phyloP scores from a whole-genome alignment of 2,888 invertebrate species.

The Parapristionchus giblindavisi region DNA sequence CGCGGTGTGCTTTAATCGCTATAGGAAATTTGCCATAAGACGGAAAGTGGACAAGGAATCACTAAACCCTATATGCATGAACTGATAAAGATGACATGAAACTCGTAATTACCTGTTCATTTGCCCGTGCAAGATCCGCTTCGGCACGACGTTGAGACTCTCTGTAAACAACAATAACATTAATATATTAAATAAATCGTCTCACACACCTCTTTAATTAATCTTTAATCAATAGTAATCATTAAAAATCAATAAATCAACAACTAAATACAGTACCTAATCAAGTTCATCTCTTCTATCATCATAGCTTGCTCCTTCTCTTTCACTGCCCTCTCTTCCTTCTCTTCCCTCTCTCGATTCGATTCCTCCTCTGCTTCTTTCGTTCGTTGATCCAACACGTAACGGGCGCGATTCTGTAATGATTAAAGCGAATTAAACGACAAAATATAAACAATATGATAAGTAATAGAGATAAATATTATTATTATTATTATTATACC shows the following conservation, averaged over 20 bases:
- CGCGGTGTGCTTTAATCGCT: no score
- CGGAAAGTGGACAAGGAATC: no score
- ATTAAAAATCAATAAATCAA: not conserved
- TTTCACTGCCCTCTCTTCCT: slow-evolving; percentile 17
- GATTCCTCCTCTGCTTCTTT: slow-evolving; percentile 20
- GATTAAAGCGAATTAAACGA: not conserved
- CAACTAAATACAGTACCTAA: not conserved
- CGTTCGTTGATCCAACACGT: slow-evolving; percentile 31
- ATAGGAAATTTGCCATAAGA: no score
- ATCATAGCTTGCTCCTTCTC: slow-evolving; percentile 1
- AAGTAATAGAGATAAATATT: no score
- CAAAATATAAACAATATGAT: no score
- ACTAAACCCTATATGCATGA: no score
- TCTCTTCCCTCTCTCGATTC: not conserved
- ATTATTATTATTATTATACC: slow-evolving; percentile 6
- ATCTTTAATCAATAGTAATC: not conserved
- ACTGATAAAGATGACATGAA: not conserved
- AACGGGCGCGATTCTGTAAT: slow-evolving; percentile 30
- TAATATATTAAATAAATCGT: not conserved
- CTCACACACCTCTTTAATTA: not conserved
- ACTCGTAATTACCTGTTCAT: not conserved
- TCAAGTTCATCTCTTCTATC: not conserved
- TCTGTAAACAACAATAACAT: not conserved
- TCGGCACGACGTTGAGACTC: slow-evolving; percentile 26
- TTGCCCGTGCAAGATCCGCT: slow-evolving; percentile 6